These are phyloP conservation scores for Rhamnusium bicolor DNA, from an alignment of 2,888 invertebrate genomes.

Conservation along the genomic window DNA sequence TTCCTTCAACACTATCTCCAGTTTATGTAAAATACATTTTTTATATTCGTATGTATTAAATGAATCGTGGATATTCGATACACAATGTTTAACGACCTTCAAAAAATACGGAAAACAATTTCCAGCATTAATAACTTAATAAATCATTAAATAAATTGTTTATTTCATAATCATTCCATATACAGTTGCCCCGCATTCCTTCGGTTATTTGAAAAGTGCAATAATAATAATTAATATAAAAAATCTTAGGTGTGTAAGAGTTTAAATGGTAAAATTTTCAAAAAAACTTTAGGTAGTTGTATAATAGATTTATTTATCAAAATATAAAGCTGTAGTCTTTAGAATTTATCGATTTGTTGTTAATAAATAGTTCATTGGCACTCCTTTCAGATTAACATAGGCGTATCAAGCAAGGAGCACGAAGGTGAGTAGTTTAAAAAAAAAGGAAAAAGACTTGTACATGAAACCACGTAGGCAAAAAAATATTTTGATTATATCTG, in stretches of 20 bases:
- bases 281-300: neutral
- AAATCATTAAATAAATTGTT: neutral
- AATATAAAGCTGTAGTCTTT: neutral
- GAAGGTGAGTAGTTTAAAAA: too few relatives aligned
- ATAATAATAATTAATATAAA: neutral
- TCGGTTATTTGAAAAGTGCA: neutral
- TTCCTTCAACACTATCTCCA: too few relatives aligned
- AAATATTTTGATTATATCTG: too few relatives aligned
- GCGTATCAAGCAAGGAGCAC: neutral
- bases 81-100: neutral
- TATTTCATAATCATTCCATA: neutral
- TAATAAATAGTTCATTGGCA: neutral
- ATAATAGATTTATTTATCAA: neutral
- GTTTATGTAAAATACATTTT: too few relatives aligned
- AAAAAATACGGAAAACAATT: neutral
- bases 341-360: neutral
- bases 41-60: too few relatives aligned
- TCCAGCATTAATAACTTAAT: neutral
- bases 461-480: too few relatives aligned
- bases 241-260: neutral
- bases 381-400: slow-evolving; percentile 2
- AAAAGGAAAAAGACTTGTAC: too few relatives aligned
- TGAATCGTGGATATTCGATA: too few relatives aligned
- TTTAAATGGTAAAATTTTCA: neutral
- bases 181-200: slow-evolving; percentile 17